A percentile compares a stretch with the other conserved stretches of the same genome.
These are phyloP conservation scores for Todus mexicanus DNA, from an alignment of 2,797 vertebrate species.

Conservation along the genomic window DNA sequence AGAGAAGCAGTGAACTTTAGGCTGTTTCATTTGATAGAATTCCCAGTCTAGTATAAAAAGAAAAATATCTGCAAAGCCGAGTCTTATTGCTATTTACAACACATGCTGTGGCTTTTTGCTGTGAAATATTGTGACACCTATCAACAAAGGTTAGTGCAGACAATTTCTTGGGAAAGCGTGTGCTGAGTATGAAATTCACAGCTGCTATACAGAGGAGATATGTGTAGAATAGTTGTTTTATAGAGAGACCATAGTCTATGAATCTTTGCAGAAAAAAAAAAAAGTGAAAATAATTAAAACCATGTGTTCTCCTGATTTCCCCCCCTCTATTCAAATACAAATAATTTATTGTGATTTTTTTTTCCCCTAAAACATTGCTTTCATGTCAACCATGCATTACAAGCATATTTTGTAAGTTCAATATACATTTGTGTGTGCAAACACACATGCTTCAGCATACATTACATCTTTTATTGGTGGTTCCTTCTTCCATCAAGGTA, in stretches of 20 bases:
- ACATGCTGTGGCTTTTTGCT: constrained; percentile 3
- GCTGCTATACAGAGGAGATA: background rate
- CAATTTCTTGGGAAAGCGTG: constrained; percentile 7
- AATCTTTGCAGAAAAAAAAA: constrained; percentile 11
- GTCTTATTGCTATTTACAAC: constrained; percentile 14
- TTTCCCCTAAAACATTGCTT: background rate
- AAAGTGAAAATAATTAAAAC: constrained; percentile 1
- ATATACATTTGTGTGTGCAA: background rate
- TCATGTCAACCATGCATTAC: background rate
- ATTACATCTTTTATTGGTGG: background rate
- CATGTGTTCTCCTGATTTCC: background rate
- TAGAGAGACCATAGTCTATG: background rate
- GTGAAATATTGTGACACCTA: constrained; percentile 49
- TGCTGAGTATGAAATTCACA: background rate
- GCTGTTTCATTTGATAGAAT: background rate
- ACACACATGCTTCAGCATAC: background rate
- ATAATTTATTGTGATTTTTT: background rate
- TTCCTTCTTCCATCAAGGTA: background rate
- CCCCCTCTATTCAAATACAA: background rate
- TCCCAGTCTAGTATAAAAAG: background rate
- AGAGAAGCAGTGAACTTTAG: constrained; percentile 2
- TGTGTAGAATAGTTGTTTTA: background rate
- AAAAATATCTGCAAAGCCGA: background rate
- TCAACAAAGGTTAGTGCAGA: constrained; percentile 43
- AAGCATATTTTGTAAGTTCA: background rate